phyloP scores from a whole-genome alignment of 2,888 invertebrate species.

The Papilio gigon region DNA sequence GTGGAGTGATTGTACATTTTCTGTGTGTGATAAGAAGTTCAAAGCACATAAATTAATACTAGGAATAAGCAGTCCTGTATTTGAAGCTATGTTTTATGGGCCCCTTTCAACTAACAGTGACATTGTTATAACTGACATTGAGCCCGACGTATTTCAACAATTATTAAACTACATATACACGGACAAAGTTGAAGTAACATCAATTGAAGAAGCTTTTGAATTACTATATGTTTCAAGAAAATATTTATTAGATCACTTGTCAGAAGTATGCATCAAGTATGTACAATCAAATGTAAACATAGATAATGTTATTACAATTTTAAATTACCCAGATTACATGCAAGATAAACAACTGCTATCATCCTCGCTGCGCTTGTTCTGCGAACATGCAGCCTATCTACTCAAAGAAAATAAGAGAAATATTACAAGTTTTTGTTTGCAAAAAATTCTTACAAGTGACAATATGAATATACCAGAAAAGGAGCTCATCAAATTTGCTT shows the following conservation, averaged over 20 bases:
- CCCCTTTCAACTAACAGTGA: slow-evolving; percentile 77
- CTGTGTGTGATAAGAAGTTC: slow-evolving; percentile 76
- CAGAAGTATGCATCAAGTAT: slow-evolving; percentile 77
- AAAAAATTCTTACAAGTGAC: slow-evolving; percentile 75
- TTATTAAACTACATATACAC: slow-evolving; percentile 85
- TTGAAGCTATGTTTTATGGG: slow-evolving; percentile 87
- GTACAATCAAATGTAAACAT: slow-evolving; percentile 81
- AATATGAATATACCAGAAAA: slow-evolving; percentile 79
- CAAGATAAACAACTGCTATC: slow-evolving; percentile 80
- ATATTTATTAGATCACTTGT: slow-evolving; percentile 82
- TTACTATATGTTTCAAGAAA: slow-evolving; percentile 85
- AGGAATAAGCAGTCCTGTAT: slow-evolving; percentile 86
- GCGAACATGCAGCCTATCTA: slow-evolving; percentile 80
- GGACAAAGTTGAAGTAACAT: slow-evolving; percentile 79
- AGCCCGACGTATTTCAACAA: slow-evolving; percentile 83
- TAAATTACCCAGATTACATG: slow-evolving; percentile 83
- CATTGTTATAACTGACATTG: slow-evolving; percentile 82
- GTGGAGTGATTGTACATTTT: slow-evolving; percentile 84
- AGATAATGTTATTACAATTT: slow-evolving; percentile 81
- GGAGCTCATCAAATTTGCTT: slow-evolving; percentile 78
- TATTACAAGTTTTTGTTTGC: slow-evolving; percentile 77
- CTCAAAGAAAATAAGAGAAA: slow-evolving; percentile 75
- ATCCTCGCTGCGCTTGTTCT: slow-evolving; percentile 80
- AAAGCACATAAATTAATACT: slow-evolving; percentile 84
- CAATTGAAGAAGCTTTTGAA: slow-evolving; percentile 83